phyloP scores from a whole-genome alignment of 2,113 vertebrate species.

The Anolis sagrei region DNA sequence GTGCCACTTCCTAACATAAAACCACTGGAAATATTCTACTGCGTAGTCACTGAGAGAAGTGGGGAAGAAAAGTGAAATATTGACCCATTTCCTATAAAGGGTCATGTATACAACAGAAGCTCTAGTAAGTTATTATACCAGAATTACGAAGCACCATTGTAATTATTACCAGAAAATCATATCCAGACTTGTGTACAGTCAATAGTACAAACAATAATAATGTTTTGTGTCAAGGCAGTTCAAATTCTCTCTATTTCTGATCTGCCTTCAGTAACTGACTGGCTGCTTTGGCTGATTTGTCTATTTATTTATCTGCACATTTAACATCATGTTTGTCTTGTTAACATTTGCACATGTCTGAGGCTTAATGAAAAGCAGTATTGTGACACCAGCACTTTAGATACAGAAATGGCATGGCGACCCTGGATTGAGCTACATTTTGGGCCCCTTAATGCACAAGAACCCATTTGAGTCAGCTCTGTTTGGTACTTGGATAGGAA shows the following conservation, averaged over 20 bases:
- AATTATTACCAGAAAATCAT: not conserved
- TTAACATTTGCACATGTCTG: not conserved
- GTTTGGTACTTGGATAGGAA: too few species aligned
- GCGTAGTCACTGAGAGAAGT: not conserved
- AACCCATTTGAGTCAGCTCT: too few species aligned
- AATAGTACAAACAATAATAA: not conserved
- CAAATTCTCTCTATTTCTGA: not conserved
- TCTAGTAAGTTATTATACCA: not conserved
- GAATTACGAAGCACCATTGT: not conserved
- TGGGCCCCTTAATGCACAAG: too few species aligned
- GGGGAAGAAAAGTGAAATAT: conserved; percentile 41
- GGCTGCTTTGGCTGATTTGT: not conserved
- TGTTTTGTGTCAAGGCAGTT: not conserved
- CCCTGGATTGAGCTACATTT: too few species aligned
- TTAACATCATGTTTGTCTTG: not conserved
- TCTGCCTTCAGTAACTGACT: not conserved
- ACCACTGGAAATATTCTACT: conserved; percentile 1
- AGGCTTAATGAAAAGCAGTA: not conserved
- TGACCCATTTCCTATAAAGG: not conserved
- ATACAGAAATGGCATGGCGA: too few species aligned
- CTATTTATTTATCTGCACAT: not conserved
- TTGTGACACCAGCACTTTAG: not conserved
- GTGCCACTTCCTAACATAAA: conserved; percentile 6
- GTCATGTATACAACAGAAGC: not conserved
- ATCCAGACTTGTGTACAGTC: not conserved